Conservation (phyloP, 2,888 invertebrate genomes). For the Cephus sareptanus region DNA sequence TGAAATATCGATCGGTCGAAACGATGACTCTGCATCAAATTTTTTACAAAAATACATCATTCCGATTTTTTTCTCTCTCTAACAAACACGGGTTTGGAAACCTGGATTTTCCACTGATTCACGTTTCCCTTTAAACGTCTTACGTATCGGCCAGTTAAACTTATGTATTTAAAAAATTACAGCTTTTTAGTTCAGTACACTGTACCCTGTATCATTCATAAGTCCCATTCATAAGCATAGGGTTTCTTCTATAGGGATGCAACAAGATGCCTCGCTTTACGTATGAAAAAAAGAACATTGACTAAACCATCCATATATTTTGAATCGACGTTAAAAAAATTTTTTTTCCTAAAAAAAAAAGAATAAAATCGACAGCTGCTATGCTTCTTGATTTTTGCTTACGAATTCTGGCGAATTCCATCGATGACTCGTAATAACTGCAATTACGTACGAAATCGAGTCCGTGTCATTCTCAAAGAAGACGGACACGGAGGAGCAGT, state of each 20-base stretch:
- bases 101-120: not conserved
- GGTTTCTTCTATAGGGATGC: not conserved
- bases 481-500: conserved; percentile 30
- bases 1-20: not conserved
- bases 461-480: not conserved
- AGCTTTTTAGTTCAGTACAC: not conserved
- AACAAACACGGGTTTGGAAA: not conserved
- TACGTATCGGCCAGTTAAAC: not conserved
- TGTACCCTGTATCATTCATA: not conserved
- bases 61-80: conserved; percentile 6
- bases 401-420: not conserved
- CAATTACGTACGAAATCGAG: conserved; percentile 1
- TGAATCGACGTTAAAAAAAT: not conserved
- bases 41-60: not conserved
- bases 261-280: not conserved
- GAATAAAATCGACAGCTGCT: not conserved
- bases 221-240: not conserved
- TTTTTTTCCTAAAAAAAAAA: too few relatives aligned
- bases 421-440: not conserved
- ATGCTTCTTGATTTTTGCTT: not conserved
- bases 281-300: not conserved
- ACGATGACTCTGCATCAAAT: not conserved
- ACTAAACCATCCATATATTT: not conserved
- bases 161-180: not conserved
- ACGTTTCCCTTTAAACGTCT: not conserved